Conservation (phyloP, 2,797 vertebrate genomes). For the Pteronotus mesoamericanus region DNA sequence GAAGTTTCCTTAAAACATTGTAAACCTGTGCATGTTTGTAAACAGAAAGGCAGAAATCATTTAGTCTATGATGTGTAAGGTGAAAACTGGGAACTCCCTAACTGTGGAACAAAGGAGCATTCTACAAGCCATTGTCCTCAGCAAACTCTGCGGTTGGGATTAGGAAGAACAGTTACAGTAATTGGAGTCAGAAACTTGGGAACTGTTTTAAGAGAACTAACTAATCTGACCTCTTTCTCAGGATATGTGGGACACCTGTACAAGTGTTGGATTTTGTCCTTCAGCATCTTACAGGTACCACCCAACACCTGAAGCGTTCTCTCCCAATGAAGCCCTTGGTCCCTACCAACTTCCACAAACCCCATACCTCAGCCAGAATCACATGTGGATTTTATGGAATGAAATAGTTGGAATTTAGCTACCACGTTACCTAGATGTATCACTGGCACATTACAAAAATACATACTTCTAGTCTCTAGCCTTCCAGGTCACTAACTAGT, state of each 20-base stretch:
- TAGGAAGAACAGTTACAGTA: neutral
- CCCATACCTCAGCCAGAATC: neutral
- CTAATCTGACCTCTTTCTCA: slow-evolving; percentile 23
- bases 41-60: neutral
- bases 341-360: neutral
- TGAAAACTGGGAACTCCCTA: neutral
- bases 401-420: neutral
- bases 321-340: neutral
- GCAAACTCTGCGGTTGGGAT: neutral
- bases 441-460: neutral
- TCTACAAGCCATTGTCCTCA: neutral
- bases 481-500: neutral
- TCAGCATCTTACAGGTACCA: slow-evolving; percentile 8
- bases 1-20: neutral
- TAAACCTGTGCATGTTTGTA: neutral
- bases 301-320: neutral
- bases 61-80: neutral
- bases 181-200: neutral
- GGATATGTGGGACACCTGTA: neutral
- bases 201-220: neutral
- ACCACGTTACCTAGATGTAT: neutral
- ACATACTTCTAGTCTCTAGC: neutral
- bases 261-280: neutral
- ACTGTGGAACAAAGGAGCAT: neutral
- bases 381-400: neutral